A percentile compares a stretch with the other conserved stretches of the same genome.
These are phyloP conservation scores for Invenusta paracnida DNA, from an alignment of 2,888 invertebrate genomes.

Conservation along the genomic window DNA sequence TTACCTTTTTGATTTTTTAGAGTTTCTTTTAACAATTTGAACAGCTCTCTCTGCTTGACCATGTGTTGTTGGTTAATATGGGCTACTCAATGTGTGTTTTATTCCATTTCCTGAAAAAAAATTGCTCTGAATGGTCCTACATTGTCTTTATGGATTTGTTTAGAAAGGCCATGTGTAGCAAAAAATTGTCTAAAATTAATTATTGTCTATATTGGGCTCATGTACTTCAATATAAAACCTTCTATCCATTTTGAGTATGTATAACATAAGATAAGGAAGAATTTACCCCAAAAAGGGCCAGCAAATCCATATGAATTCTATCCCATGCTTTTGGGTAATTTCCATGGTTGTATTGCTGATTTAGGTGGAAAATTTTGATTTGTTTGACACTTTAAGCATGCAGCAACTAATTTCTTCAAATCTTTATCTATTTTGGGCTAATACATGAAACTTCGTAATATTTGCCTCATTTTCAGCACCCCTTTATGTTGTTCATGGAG, in stretches of 20 bases:
- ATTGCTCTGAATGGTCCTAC: neutral
- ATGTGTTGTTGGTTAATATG: slow-evolving; percentile 25
- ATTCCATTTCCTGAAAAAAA: neutral
- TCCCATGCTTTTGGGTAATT: slow-evolving; percentile 15
- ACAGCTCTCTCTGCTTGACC: slow-evolving; percentile 38
- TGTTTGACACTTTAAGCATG: slow-evolving; percentile 1
- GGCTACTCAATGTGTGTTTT: neutral
- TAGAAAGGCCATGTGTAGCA: slow-evolving; percentile 30
- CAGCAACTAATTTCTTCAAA: slow-evolving; percentile 10
- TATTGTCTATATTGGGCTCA: neutral
- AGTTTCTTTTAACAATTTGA: neutral
- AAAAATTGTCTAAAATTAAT: neutral
- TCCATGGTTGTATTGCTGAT: slow-evolving; percentile 33
- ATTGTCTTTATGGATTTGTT: slow-evolving; percentile 29
- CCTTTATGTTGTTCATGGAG: slow-evolving; percentile 31
- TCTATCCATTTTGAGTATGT: slow-evolving; percentile 36
- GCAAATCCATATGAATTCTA: slow-evolving; percentile 32
- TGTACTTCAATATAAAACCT: neutral
- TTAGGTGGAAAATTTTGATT: neutral
- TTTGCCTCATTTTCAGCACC: slow-evolving; percentile 14
- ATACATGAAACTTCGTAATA: slow-evolving; percentile 28
- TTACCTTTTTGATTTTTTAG: slow-evolving; percentile 12
- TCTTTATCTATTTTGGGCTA: slow-evolving; percentile 21
- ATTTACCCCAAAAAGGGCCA: neutral
- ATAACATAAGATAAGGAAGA: slow-evolving; percentile 16